These are phyloP conservation scores for Actinernus sp. DNA, from an alignment of 92 coral and sea anemone species.

Conservation along the genomic window DNA sequence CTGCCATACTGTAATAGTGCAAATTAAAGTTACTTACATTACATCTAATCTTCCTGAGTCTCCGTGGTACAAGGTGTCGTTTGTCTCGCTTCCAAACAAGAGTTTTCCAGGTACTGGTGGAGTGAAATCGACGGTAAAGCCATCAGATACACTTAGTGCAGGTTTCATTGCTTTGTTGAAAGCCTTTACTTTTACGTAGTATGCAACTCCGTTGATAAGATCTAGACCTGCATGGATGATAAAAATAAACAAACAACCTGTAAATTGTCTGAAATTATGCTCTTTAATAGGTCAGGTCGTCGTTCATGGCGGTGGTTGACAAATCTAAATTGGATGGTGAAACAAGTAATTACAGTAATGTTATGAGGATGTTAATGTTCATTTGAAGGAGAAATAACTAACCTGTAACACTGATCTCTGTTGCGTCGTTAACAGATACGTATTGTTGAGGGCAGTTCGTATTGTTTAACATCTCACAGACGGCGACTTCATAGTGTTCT, in stretches of 20 bases:
- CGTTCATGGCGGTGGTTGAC: too few species aligned
- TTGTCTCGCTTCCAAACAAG: conserved; percentile 37
- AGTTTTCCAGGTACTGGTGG: conserved; percentile 40
- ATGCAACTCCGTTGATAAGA: conserved; percentile 46
- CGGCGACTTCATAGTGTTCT: conserved; percentile 74
- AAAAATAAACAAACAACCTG: too few species aligned
- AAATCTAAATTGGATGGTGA: too few species aligned
- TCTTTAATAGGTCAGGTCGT: too few species aligned
- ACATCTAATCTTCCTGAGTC: conserved; percentile 16
- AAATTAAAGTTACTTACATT: too few species aligned
- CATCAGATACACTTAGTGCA: conserved; percentile 55
- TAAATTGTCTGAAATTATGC: too few species aligned
- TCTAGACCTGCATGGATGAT: conserved; percentile 49
- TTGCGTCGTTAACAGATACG: conserved; percentile 46
- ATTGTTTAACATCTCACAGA: conserved; percentile 64
- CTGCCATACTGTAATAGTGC: too few species aligned
- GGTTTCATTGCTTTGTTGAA: conserved; percentile 48
- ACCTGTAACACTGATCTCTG: conserved; percentile 78
- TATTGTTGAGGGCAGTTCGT: conserved; percentile 64
- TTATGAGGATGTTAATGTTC: too few species aligned
- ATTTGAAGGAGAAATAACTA: too few species aligned
- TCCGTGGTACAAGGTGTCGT: conserved; percentile 17
- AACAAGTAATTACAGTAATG: too few species aligned
- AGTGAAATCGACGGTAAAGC: conserved; percentile 66
- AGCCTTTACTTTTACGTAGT: conserved; percentile 61